A percentile compares a stretch with the other conserved stretches of the same genome.
Evolutionary conservation across 2,797 vertebrate species (phyloP).

Genomic region (Pempheris klunzingeri): DNA sequence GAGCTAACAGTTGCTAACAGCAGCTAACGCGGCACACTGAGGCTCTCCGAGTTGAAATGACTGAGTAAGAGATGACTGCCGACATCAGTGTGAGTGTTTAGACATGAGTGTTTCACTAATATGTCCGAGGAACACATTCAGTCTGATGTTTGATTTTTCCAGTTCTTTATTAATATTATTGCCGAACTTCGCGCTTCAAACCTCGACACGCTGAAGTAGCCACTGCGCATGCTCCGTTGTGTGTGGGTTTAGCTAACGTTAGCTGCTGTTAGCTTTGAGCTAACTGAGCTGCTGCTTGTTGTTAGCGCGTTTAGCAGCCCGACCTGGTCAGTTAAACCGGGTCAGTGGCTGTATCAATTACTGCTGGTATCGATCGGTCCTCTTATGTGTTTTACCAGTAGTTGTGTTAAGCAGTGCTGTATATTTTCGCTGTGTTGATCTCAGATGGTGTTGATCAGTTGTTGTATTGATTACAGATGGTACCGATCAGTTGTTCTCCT

Average conservation of each 20-base stretch:
- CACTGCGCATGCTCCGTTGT: constrained; percentile 4
- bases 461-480: background rate
- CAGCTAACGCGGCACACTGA: background rate
- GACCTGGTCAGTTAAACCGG: background rate
- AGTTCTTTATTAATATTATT: background rate
- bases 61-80: constrained; percentile 8
- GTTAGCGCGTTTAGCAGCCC: background rate
- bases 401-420: too few species aligned
- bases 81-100: background rate
- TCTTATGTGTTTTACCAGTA: too few species aligned
- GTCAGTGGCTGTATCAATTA: background rate
- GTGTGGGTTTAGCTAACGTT: background rate
- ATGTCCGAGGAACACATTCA: too few species aligned
- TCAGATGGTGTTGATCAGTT: too few species aligned
- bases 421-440: too few species aligned
- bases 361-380: background rate
- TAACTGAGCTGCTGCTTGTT: background rate
- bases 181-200: constrained; percentile 11
- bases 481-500: too few species aligned
- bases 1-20: background rate
- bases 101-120: background rate
- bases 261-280: background rate
- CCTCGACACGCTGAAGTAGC: too few species aligned
- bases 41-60: background rate
- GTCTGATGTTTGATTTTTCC: background rate